phyloP scores from a whole-genome alignment of 2,113 vertebrate genomes.

The Leucosticte australis region DNA sequence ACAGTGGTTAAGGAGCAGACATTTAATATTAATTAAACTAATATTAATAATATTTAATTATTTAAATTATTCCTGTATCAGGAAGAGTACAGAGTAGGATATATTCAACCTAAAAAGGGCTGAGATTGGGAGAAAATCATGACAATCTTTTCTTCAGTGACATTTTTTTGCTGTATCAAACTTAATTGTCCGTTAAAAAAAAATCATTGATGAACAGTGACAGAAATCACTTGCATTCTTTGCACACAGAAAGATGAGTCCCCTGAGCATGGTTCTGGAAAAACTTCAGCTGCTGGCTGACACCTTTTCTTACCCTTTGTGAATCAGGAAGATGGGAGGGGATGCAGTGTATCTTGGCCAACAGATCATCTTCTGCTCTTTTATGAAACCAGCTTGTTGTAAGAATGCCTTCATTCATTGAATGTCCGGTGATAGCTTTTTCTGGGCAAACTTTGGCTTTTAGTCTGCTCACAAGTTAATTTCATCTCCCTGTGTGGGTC shows the following conservation, averaged over 20 bases:
- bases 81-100: background rate
- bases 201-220: background rate
- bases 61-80: background rate
- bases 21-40: background rate
- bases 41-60: background rate
- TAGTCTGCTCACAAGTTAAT: background rate
- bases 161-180: background rate
- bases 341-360: background rate
- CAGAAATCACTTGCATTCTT: background rate
- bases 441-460: background rate
- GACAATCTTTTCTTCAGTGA: background rate
- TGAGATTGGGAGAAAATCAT: background rate
- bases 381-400: background rate
- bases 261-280: background rate
- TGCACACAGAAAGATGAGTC: background rate
- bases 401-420: background rate
- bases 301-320: background rate
- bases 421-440: background rate
- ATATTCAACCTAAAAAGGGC: background rate
- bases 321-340: background rate
- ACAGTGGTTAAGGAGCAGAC: background rate
- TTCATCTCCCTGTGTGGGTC: background rate
- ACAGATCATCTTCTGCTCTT: background rate
- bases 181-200: background rate
- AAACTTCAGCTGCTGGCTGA: rapidly evolving